Conservation (phyloP, 2,888 invertebrate genomes). For the Therioaphis trifolii region DNA sequence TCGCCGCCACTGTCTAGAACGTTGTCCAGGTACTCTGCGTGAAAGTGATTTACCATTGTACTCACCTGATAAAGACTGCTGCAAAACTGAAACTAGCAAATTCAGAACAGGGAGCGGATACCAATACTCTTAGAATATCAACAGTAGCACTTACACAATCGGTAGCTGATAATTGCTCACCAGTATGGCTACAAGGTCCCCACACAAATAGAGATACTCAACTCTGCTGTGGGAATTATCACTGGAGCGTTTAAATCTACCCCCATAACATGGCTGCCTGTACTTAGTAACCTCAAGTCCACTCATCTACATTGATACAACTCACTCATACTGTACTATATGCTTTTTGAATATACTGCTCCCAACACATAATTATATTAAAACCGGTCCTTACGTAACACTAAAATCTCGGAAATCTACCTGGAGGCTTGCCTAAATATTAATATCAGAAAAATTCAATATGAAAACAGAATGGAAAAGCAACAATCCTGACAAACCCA, state of each 20-base stretch:
- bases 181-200: conserved; percentile 31
- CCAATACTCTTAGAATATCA: conserved; percentile 19
- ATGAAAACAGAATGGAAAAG: neutral
- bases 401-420: conserved; percentile 19
- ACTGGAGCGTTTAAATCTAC: conserved; percentile 2
- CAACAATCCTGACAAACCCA: neutral
- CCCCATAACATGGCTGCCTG: neutral
- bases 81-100: conserved; percentile 14
- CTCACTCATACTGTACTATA: neutral
- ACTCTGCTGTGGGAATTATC: neutral
- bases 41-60: too few relatives aligned
- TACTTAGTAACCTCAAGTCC: conserved; percentile 4
- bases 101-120: conserved; percentile 1
- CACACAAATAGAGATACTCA: conserved; percentile 29
- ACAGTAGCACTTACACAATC: conserved; percentile 7
- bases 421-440: conserved; percentile 10
- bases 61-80: neutral
- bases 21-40: too few relatives aligned
- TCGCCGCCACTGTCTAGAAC: too few relatives aligned
- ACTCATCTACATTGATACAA: conserved; percentile 17
- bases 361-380: neutral
- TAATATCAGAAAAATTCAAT: too few relatives aligned
- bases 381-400: neutral
- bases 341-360: neutral
- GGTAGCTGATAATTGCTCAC: conserved; percentile 21